Base-by-base conservation (phyloP, 2,888 invertebrate genomes). In the Acanthoscelides obtectus region DNA sequence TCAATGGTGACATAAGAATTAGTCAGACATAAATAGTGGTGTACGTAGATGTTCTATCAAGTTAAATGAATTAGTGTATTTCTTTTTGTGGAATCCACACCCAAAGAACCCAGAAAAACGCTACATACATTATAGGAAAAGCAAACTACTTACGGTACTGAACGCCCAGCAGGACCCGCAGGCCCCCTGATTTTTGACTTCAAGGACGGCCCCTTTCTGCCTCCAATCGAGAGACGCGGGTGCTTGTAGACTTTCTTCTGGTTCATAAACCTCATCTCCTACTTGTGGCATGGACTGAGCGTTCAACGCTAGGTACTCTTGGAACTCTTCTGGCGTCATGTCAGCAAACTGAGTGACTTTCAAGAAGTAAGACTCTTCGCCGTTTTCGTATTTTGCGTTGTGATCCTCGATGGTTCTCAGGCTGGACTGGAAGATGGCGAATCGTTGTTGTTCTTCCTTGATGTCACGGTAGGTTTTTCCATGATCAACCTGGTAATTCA, bases 341-440 rank as follows among this genome's bases (percentile, higher is more conserved):
- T 70, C 70, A 64, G 69, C 69, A n/a, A 69, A 69, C n/a, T 21
- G 63, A 4, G 64, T 69, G 3, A 64, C 64, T 64, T 66, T 66
- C 21, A 70, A 27, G 64, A 66, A 70, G 45, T 70, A 70, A 3
- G 66, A 66, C 45, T 70, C 70, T 20, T 70, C 21, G 1, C 70
- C 70, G 12, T 27, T 66, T 22, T 67, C 45, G 19, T 70, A 70
- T 27, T 20, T 70, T 17, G 66, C 21, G 64, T 70, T 70, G 19
- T 70, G 70, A 19, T 70, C 70, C 20, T 70, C 70, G 21, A 70
- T 70, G n/a, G 45, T 70, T 21, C 45, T 20, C 12, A 70, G 63
- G 27, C 66, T 72, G 19, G 68, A 20, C 70, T 72, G 68, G 68
- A 72, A 72, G n/a, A 70, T 25, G 65, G 27, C 6, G 64, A 67